Evolutionary conservation across 2,113 vertebrate species (phyloP), one percentile per base, ranked within the genome.

Genomic region (Scatophagus argus): DNA sequence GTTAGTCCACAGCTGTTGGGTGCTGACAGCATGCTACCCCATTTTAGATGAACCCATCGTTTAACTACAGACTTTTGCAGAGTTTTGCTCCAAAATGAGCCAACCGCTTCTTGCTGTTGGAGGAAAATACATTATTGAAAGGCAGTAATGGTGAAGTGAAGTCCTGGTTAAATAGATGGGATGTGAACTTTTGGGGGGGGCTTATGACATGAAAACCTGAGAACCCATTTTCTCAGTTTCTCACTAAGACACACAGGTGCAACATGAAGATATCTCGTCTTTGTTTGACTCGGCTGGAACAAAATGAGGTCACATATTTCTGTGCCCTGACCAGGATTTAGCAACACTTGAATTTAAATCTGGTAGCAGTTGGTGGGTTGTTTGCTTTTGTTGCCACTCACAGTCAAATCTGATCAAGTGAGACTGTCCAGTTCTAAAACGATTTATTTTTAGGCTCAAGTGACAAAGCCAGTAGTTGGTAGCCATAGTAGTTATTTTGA

Each of bases 1-100:
- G 68, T 66, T 27, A 36, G 70, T 83, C 77, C 67, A 75, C 82
- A 87, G 79, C 77, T 87, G 79, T 54, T 82, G 59, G 63, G 44
- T 80, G 66, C 63, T 41, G 44, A 74, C 62, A 77, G 62, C 68
- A 65, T 46, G 55, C 51, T 55, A 29, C 74, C 86, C 55, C 64
- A 47, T 44, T 44, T 80, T 43, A 75, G 32, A 86, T 69, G 32
- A 84, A 75, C 62, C 61, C 66, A 73, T 85, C 80, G 69, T 68
- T 82, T 74, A 84, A 56, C 46, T 66, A 47, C 41, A 55, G 41
- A 47, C 56, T 69, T n/a, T n/a, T 51, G 34, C 32, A 52, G 27
- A 41, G 21, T 29, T 60, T 71, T 55, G 23, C 36, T 73, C 21
- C 25, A 55, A 17, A 58, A n/a, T 23, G 9, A 59, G 51, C 4